Base-by-base conservation (phyloP, 2,888 invertebrate species). In the Acanthosepion pharaonis region DNA sequence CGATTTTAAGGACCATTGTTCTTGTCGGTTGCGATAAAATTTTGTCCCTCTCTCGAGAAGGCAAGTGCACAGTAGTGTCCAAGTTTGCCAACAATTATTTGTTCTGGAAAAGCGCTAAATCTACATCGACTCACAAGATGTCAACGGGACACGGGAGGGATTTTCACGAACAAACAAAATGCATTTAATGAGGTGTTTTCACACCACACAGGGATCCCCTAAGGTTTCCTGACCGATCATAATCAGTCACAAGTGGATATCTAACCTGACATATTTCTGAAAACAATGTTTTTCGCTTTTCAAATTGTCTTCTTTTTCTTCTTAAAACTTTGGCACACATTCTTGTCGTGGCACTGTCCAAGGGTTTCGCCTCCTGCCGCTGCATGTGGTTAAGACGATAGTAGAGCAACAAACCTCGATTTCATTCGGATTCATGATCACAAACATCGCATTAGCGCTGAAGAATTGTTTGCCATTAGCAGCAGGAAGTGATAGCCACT, bases 121-220 rank as follows among this genome's bases (percentile, higher is more conserved):
- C 25, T 23, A 64, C 25, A 25, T 28, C 28, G 28, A 28, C 64
- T 3, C 64, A 64, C 5, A 64, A 64, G 64, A 64, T 64, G 28
- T 28, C 64, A 64, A 64, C 6, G 8, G 64, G 64, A 25, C 64
- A 28, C 8, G 25, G 23, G 51, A 6, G 51, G 15, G 78, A 78
- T 33, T 33, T n/a, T n/a, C 9, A 33, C 3, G 33, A 23, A 78
- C n/a, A n/a, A 18, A 33, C n/a, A 33, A 9, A 78, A 78, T 78
- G 78, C 78, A n/a, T 78, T 78, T 78, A 78, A 78, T 78, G 78
- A 78, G 78, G n/a, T 78, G 78, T 78, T 78, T 78, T n/a, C n/a
- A 33, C 8, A 78, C n/a, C 15, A 18, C n/a, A 78, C 78, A 23
- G 33, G 78, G 5, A n/a, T 6, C 78, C 78, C 78, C 78, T 78